phyloP scores from a whole-genome alignment of 1,140 invertebrate genomes.

The Zophobas morio region DNA sequence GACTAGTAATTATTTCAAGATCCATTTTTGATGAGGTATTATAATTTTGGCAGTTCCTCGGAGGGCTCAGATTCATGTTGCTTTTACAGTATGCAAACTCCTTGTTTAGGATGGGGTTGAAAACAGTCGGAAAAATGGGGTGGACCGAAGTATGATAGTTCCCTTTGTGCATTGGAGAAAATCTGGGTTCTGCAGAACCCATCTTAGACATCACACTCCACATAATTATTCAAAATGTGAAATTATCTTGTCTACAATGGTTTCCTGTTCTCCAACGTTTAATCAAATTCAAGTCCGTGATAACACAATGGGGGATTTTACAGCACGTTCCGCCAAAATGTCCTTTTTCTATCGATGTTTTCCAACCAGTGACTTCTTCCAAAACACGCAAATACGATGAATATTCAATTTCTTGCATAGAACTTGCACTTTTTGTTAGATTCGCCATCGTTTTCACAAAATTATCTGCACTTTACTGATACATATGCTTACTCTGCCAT shows the following conservation, averaged over 20 bases:
- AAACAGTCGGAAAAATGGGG: background rate
- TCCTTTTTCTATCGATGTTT: constrained; percentile 9
- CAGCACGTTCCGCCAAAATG: constrained; percentile 8
- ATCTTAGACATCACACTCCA: background rate
- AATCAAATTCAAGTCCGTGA: constrained; percentile 8
- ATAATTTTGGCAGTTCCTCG: background rate
- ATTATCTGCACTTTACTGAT: constrained; percentile 16
- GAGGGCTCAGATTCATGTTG: too few species aligned
- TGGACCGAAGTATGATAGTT: background rate
- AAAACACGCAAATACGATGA: background rate
- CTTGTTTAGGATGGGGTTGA: background rate
- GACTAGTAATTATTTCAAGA: background rate
- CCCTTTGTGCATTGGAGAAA: background rate
- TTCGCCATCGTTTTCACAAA: constrained; percentile 20
- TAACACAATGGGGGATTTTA: background rate
- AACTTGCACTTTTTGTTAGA: background rate
- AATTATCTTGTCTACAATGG: background rate
- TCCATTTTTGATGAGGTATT: background rate
- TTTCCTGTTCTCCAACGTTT: constrained; percentile 3
- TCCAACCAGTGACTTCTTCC: background rate
- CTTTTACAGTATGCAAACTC: background rate
- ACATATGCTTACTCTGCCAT: constrained; percentile 28
- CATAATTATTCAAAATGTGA: background rate
- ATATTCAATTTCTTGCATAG: constrained; percentile 28
- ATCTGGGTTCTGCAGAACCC: background rate